Percentiles rank a stretch among this genome's conserved stretches.
These are phyloP conservation scores for Rhagologus leucostigma DNA, from an alignment of 2,113 vertebrate genomes.

Conservation along the genomic window DNA sequence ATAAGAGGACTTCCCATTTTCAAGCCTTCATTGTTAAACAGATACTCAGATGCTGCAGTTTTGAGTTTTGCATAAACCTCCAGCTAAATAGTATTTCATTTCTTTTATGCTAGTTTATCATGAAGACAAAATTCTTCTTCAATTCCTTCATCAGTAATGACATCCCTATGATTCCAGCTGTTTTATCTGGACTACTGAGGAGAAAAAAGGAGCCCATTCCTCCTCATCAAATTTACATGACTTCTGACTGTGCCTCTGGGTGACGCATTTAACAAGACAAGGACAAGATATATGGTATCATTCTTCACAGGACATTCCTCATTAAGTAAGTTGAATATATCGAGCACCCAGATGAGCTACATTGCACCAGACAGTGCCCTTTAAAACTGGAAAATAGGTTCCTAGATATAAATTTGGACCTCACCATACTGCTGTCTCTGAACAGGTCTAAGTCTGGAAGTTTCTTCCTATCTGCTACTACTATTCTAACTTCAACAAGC, in stretches of 20 bases:
- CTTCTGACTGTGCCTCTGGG: background rate
- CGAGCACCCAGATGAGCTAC: background rate
- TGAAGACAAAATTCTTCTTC: background rate
- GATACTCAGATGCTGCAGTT: background rate
- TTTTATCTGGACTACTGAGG: background rate
- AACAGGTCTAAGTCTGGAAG: background rate
- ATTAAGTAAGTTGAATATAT: background rate
- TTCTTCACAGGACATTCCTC: background rate
- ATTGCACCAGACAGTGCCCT: background rate
- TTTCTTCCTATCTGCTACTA: background rate
- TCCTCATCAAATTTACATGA: background rate
- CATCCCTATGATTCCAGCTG: background rate
- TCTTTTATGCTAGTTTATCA: background rate
- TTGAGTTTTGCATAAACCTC: background rate
- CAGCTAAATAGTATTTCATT: background rate
- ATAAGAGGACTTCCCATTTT: background rate
- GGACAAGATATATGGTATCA: background rate
- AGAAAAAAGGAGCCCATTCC: background rate
- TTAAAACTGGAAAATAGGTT: background rate
- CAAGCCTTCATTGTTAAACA: background rate
- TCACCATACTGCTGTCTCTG: background rate
- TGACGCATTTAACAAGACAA: background rate
- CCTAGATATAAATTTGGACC: background rate
- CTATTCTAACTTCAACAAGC: background rate
- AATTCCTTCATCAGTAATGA: background rate